Evolutionary conservation across 2,888 invertebrate species (phyloP).

Genomic region (Sarcophaga rosellei): DNA sequence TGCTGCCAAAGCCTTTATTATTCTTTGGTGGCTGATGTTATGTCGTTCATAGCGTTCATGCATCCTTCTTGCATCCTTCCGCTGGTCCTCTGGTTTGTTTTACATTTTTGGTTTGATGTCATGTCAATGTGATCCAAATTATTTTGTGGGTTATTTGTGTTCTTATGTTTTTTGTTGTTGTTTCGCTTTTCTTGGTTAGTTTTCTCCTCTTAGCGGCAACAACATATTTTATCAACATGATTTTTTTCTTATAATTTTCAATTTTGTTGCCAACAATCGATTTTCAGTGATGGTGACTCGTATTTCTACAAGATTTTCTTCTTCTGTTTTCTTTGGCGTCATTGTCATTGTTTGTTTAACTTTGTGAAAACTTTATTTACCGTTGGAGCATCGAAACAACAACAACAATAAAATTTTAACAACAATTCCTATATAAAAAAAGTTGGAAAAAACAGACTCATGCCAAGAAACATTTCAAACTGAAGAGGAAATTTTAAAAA

Average conservation of each 20-base stretch:
- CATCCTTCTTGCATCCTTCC: conserved; percentile 41
- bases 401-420: background rate
- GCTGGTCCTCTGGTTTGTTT: conserved; percentile 42
- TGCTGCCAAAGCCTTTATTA: conserved; percentile 41
- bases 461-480: background rate
- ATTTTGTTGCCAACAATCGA: conserved; percentile 20
- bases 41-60: background rate
- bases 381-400: conserved; percentile 66
- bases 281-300: conserved; percentile 16
- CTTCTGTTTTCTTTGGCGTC: conserved; percentile 25
- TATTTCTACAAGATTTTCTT: conserved; percentile 20
- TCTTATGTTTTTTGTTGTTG: background rate
- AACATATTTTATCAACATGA: too few species aligned
- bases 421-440: conserved; percentile 45
- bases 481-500: background rate
- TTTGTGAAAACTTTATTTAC: conserved; percentile 74
- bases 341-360: conserved; percentile 72
- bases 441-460: conserved; percentile 2
- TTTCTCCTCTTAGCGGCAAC: background rate
- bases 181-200: background rate
- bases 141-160: conserved; percentile 17
- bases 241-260: too few species aligned
- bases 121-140: conserved; percentile 40
- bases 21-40: conserved; percentile 45
- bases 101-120: conserved; percentile 11